These are phyloP conservation scores for Heliconius aoede DNA, from an alignment of 2,888 invertebrate species.

Conservation along the genomic window DNA sequence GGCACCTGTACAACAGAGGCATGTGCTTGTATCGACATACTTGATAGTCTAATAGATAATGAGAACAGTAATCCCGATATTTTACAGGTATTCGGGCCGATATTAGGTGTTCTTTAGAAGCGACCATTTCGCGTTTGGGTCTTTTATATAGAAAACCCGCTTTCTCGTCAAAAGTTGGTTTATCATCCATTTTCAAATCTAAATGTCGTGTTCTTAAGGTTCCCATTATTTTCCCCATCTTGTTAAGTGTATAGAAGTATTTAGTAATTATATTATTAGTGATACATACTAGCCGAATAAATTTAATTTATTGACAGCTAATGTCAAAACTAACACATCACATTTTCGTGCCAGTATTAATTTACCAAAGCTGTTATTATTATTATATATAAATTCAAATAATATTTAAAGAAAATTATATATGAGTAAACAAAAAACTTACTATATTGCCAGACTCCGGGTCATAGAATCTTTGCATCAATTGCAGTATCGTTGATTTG, in stretches of 20 bases:
- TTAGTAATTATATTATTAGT: background rate
- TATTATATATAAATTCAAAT: background rate
- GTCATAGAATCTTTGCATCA: slow-evolving; percentile 92
- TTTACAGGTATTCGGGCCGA: slow-evolving; percentile 87
- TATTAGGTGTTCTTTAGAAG: slow-evolving; percentile 87
- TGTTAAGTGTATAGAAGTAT: background rate
- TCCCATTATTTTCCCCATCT: slow-evolving; percentile 68
- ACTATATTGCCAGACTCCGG: slow-evolving; percentile 85
- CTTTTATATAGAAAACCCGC: slow-evolving; percentile 88
- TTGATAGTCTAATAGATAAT: slow-evolving; percentile 86
- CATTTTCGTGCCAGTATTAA: slow-evolving; percentile 1
- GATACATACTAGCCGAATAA: too few species aligned
- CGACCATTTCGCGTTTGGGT: slow-evolving; percentile 87
- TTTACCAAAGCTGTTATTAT: background rate
- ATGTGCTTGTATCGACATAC: slow-evolving; percentile 87
- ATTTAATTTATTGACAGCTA: background rate
- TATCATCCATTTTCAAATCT: slow-evolving; percentile 62
- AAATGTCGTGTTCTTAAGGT: slow-evolving; percentile 56
- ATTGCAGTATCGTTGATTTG: slow-evolving; percentile 90
- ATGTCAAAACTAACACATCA: background rate
- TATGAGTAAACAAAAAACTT: slow-evolving; percentile 50
- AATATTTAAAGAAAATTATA: background rate
- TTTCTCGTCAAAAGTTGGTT: slow-evolving; percentile 86
- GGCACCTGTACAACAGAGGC: slow-evolving; percentile 87
- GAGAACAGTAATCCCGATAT: slow-evolving; percentile 92